These are phyloP conservation scores for Burhinus bistriatus DNA, from an alignment of 2,113 vertebrate species.

Conservation along the genomic window DNA sequence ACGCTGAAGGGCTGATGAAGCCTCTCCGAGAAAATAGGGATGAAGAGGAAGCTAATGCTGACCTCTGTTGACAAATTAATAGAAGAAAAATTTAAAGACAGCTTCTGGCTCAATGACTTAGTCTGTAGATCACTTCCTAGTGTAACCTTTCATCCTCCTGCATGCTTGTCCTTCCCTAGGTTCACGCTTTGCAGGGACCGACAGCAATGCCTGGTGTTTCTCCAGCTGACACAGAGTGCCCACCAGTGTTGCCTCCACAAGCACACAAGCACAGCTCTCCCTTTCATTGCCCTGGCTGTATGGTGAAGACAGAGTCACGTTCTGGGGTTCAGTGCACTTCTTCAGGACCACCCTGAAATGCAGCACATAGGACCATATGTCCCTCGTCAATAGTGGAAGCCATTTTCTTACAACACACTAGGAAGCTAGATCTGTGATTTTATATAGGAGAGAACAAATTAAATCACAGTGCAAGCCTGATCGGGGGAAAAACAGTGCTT, in stretches of 20 bases:
- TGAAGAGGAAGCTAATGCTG: slow-evolving; percentile 60
- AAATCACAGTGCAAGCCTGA: neutral
- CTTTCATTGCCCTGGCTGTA: neutral
- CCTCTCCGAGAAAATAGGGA: neutral
- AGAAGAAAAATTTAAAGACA: slow-evolving; percentile 32
- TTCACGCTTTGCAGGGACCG: neutral
- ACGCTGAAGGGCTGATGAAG: neutral
- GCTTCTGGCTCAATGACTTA: neutral
- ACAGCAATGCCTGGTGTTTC: neutral
- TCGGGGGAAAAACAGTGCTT: neutral
- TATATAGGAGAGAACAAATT: neutral
- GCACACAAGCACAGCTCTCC: neutral
- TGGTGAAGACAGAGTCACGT: neutral
- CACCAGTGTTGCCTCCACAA: neutral
- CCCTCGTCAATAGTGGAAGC: neutral
- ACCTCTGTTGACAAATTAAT: slow-evolving; percentile 62
- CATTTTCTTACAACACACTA: neutral
- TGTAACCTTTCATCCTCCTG: neutral
- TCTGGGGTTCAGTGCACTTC: neutral
- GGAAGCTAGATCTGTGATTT: neutral
- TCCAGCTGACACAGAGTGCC: neutral
- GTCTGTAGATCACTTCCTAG: neutral
- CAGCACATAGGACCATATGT: neutral
- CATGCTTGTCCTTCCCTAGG: neutral
- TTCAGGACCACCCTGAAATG: neutral